phyloP scores from a whole-genome alignment of 2,797 vertebrate species.

The Denticeps clupeoides region DNA sequence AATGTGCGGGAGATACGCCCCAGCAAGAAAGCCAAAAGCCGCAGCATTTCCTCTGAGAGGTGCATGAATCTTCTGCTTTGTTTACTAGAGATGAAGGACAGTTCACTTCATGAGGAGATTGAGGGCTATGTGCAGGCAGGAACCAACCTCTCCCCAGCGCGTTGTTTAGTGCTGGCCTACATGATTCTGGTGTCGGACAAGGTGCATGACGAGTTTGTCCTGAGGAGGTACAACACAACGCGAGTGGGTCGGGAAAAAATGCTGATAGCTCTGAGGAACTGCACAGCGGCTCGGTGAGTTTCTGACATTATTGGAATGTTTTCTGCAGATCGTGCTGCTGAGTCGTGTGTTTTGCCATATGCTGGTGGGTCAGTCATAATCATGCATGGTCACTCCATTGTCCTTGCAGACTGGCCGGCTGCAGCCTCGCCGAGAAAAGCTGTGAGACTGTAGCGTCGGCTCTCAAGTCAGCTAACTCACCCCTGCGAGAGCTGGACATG shows the following conservation, averaged over 20 bases:
- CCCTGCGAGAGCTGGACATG: neutral
- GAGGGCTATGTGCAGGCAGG: conserved; percentile 11
- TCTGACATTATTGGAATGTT: neutral
- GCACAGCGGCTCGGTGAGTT: conserved; percentile 16
- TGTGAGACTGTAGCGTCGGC: neutral
- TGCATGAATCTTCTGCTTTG: conserved; percentile 28
- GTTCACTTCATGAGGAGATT: conserved; percentile 14
- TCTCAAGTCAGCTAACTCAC: neutral
- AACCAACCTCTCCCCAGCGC: conserved; percentile 10
- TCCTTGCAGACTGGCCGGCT: neutral
- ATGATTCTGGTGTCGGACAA: conserved; percentile 12
- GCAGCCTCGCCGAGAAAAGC: neutral
- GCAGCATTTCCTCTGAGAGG: conserved; percentile 4
- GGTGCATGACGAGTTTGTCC: conserved; percentile 14
- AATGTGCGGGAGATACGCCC: too few species aligned
- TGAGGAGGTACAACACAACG: conserved; percentile 11
- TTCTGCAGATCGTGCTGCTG: neutral
- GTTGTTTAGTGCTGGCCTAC: conserved; percentile 13
- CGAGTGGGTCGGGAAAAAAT: conserved; percentile 10
- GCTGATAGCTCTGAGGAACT: conserved; percentile 9
- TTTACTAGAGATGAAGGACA: conserved; percentile 24
- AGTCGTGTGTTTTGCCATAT: neutral
- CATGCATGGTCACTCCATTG: neutral
- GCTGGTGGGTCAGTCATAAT: neutral
- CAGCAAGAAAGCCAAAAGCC: neutral